phyloP scores from a whole-genome alignment of 2,888 invertebrate species.

The Neria commutata region DNA sequence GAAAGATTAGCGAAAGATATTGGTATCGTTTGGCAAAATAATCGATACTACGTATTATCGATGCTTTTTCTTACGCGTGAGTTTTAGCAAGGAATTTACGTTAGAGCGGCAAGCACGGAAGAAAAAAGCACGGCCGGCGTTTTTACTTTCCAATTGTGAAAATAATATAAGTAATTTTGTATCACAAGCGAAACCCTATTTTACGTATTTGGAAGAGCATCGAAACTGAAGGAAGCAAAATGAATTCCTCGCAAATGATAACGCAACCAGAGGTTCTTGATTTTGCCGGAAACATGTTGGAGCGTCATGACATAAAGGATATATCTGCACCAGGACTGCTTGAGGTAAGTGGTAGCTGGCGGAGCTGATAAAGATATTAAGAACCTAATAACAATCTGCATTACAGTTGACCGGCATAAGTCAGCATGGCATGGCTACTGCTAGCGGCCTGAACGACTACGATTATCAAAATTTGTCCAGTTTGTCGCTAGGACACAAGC shows the following conservation, averaged over 20 bases:
- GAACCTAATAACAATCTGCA: not conserved
- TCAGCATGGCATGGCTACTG: slow-evolving; percentile 75
- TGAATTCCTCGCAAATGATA: slow-evolving; percentile 46
- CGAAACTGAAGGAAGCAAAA: slow-evolving; percentile 30
- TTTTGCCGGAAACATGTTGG: slow-evolving; percentile 79
- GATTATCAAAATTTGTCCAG: slow-evolving; percentile 87
- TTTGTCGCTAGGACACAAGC: slow-evolving; percentile 70
- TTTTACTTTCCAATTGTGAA: no score
- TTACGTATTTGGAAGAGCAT: no score
- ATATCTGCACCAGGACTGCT: slow-evolving; percentile 53
- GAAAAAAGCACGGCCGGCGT: no score
- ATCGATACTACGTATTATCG: no score
- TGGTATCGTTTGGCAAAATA: no score
- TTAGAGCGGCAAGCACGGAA: no score
- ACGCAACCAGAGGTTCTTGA: slow-evolving; percentile 67
- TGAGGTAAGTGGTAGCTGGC: slow-evolving; percentile 45
- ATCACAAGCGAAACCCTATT: no score
- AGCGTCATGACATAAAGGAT: slow-evolving; percentile 67
- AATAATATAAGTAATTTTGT: no score
- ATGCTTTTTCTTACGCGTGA: no score
- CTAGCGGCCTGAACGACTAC: slow-evolving; percentile 87
- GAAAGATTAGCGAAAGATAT: no score
- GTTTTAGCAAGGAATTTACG: no score
- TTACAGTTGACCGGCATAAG: slow-evolving; percentile 70
- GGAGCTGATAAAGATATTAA: not conserved